These are phyloP conservation scores for Drosophila imparisetae DNA, from an alignment of 2,888 invertebrate species.

Conservation along the genomic window DNA sequence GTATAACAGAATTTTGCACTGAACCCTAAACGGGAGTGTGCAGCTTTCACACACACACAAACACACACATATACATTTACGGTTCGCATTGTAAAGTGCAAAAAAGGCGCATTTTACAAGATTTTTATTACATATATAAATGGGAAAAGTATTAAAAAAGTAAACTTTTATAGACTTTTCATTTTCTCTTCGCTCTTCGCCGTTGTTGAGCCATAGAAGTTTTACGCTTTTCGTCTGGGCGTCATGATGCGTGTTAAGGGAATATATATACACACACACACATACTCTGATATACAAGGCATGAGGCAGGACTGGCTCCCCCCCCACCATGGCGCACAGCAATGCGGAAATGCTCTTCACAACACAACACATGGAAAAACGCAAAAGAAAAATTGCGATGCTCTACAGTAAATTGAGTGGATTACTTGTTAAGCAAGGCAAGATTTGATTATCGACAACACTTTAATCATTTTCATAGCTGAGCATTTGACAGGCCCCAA, in stretches of 20 bases:
- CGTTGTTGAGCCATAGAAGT: conserved; percentile 43
- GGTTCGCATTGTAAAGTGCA: conserved; percentile 71
- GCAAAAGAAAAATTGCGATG: conserved; percentile 35
- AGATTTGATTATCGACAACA: background rate
- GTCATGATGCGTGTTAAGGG: conserved; percentile 77
- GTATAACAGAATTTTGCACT: conserved; percentile 76
- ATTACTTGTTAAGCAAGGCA: conserved; percentile 9
- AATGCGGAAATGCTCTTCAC: conserved; percentile 42
- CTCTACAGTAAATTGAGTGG: conserved; percentile 29
- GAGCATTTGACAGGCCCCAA: conserved; percentile 26
- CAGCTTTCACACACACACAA: conserved; percentile 30
- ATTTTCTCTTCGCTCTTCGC: conserved; percentile 31
- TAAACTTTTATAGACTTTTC: conserved; percentile 78
- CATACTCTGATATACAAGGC: conserved; percentile 1
- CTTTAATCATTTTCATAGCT: background rate
- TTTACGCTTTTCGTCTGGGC: conserved; percentile 74
- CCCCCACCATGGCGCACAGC: conserved; percentile 3
- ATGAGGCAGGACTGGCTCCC: conserved; percentile 28
- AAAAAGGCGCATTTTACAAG: conserved; percentile 81
- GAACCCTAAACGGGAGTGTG: conserved; percentile 67
- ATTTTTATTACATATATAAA: conserved; percentile 80
- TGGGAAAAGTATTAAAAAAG: conserved; percentile 82
- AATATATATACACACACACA: conserved; percentile 39
- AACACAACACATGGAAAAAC: conserved; percentile 24
- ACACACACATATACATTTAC: conserved; percentile 16